These are phyloP conservation scores for Myopa tessellatipennis DNA, from an alignment of 2,888 invertebrate genomes.

Conservation along the genomic window DNA sequence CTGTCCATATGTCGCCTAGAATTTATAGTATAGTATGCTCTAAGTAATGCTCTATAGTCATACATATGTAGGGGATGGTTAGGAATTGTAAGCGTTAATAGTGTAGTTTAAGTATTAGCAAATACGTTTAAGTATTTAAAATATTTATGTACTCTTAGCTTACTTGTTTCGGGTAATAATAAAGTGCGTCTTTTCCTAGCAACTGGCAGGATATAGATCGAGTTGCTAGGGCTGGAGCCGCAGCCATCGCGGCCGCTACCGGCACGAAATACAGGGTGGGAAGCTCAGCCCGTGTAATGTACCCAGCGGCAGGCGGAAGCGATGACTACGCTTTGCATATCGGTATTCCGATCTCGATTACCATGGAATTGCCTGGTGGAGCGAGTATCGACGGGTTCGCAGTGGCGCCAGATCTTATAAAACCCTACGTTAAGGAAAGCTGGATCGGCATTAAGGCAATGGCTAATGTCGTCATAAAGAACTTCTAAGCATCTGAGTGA, in stretches of 20 bases:
- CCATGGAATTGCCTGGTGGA: constrained; percentile 75
- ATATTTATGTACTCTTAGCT: too few relatives aligned
- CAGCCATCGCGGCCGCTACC: constrained; percentile 62
- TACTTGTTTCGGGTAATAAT: not conserved
- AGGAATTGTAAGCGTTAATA: too few relatives aligned
- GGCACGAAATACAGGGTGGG: constrained; percentile 68
- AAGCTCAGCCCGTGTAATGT: constrained; percentile 67
- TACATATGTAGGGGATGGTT: too few relatives aligned
- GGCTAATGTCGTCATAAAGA: constrained; percentile 56
- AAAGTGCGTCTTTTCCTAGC: constrained; percentile 58
- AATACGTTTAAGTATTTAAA: too few relatives aligned
- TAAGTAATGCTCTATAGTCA: too few relatives aligned
- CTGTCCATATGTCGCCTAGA: too few relatives aligned
- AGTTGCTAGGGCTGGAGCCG: constrained; percentile 64
- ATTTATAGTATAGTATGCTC: too few relatives aligned
- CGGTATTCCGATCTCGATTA: constrained; percentile 73
- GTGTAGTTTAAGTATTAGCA: too few relatives aligned
- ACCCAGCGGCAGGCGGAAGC: constrained; percentile 73
- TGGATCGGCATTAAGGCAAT: constrained; percentile 69
- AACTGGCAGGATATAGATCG: constrained; percentile 66
- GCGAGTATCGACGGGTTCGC: constrained; percentile 70
- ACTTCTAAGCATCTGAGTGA: too few relatives aligned
- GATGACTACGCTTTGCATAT: constrained; percentile 75
- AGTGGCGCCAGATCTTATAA: constrained; percentile 71
- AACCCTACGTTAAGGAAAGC: constrained; percentile 72